Evolutionary conservation across 2,888 invertebrate species (phyloP), one percentile per base, ranked within the genome.

Genomic region (Oeneis ivallda): DNA sequence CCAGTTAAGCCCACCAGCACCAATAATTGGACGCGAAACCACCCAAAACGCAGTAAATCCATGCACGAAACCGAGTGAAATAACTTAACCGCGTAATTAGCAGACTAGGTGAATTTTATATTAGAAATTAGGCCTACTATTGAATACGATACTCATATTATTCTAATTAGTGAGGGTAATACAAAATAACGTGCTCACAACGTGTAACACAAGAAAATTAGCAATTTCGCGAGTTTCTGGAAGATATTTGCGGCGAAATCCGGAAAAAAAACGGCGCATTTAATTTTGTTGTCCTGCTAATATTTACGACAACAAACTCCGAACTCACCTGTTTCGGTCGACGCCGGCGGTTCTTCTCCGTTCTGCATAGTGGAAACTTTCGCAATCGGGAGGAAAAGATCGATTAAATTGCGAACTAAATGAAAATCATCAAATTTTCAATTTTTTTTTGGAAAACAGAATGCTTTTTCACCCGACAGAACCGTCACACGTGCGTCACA

Each of bases 401-500:
- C 74, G 75, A 76, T 76, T 81, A 79, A 82, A 79, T 69, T 75
- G 80, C 71, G 80, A 79, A 83, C 78, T 86, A 85, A 71, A 80
- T 72, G 79, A 81, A 82, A 83, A 83, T 79, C 87, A 89, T 87
- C 80, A 86, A 80, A 32, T 61, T 60, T 60, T 50, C 39, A 41
- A 52, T 41, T 26, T 52, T 84, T 82, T 81, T 80, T 81, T 80
- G 78, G 79, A 83, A 87, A 87, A 79, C 84, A 80, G 78, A 82
- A 80, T 82, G 79, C 77, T 84, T 83, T n/a, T 50, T 50, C 75
- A 84, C 81, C 81, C 79, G 80, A 89, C 86, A 80, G 87, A 84
- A 87, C 91, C 90, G 91, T 92, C 92, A 91, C 89, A 86, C 91
- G 89, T 91, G 88, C 90, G 91, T 92, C 92, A 91, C 89, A 86